Evolutionary conservation across 1,140 invertebrate genomes (phyloP), one percentile per base, ranked within the genome.

Genomic region (Scaptodrosophila lebanonensis): DNA sequence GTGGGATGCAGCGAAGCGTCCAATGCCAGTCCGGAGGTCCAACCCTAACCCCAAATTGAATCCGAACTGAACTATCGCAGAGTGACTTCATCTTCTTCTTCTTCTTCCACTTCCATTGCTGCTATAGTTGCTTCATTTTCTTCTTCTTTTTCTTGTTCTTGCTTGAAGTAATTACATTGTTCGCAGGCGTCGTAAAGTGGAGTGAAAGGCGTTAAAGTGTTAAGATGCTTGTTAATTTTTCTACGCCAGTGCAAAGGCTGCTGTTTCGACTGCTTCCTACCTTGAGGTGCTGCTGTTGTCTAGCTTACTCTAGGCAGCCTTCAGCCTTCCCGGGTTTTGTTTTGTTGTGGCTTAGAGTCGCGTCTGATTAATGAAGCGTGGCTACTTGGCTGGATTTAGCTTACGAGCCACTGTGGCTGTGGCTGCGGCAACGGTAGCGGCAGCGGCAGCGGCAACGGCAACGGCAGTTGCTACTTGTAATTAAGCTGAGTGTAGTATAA

Each of bases 81-180:
- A n/a, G n/a, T n/a, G n/a, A n/a, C n/a, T n/a, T n/a, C n/a, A n/a
- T n/a, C n/a, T n/a, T n/a, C n/a, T n/a, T n/a, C n/a, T n/a, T n/a
- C n/a, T n/a, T n/a, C n/a, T n/a, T n/a, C n/a, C n/a, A n/a, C n/a
- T n/a, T n/a, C n/a, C n/a, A n/a, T n/a, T n/a, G n/a, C n/a, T n/a
- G n/a, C n/a, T n/a, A n/a, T n/a, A n/a, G n/a, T n/a, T n/a, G n/a
- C n/a, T n/a, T n/a, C n/a, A n/a, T n/a, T n/a, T n/a, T n/a, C n/a
- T n/a, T n/a, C n/a, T 12, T 40, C 58, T 25, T 15, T 58, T 65
- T 56, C 57, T 29, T 70, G 61, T 66, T 62, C 70, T 67, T 72
- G 63, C 82, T 82, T 82, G 70, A 82, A 82, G 75, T 82, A 82
- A 82, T 82, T 82, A 82, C 75, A 82, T 82, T 82, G 75, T 82